These are phyloP conservation scores for Spatulosminthurus flaviceps DNA, from an alignment of 2,888 invertebrate genomes.

Conservation along the genomic window DNA sequence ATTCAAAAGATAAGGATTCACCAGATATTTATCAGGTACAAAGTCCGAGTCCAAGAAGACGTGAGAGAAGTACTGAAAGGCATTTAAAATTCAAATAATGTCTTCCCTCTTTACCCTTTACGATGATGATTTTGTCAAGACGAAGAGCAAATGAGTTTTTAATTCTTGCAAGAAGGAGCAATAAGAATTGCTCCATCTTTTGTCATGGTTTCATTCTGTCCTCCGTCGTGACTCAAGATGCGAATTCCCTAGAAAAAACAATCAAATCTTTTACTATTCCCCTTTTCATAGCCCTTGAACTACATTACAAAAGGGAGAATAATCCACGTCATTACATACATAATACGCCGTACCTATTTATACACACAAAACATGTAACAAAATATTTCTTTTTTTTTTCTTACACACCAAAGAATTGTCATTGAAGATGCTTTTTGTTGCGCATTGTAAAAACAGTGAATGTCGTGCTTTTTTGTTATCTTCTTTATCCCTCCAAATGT, in stretches of 20 bases:
- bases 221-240: not conserved
- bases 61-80: not conserved
- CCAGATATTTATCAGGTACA: not conserved
- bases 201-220: not conserved
- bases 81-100: slow-evolving; percentile 20
- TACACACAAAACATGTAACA: too few relatives aligned
- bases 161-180: too few relatives aligned
- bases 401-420: too few relatives aligned
- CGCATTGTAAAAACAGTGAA: too few relatives aligned
- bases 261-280: not conserved
- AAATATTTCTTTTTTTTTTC: too few relatives aligned
- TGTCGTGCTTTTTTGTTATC: too few relatives aligned
- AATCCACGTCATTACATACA: not conserved
- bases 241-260: not conserved
- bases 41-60: not conserved
- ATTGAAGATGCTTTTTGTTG: too few relatives aligned
- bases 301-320: not conserved
- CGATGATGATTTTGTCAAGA: not conserved
- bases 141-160: slow-evolving; percentile 26
- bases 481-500: too few relatives aligned
- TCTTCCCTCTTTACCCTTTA: slow-evolving; percentile 8
- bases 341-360: too few relatives aligned
- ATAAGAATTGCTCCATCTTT: too few relatives aligned
- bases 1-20: not conserved
- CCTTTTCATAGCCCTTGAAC: not conserved